phyloP scores from a whole-genome alignment of 2,797 vertebrate genomes.

The Rhynchonycteris naso region DNA sequence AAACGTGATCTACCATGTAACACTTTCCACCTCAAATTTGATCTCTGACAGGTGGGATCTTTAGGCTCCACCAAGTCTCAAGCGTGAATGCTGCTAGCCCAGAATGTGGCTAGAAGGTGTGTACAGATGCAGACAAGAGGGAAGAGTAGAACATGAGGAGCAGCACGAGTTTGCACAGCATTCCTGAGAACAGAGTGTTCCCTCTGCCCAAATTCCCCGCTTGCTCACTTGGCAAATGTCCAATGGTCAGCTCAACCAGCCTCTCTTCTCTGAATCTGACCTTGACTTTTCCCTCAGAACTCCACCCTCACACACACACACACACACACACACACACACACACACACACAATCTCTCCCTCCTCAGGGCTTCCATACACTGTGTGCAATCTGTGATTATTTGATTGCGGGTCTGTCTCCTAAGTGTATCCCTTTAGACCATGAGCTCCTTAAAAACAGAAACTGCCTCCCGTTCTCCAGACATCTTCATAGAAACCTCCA shows the following conservation, averaged over 20 bases:
- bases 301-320: not conserved
- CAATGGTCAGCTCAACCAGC: not conserved
- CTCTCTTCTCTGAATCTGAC: not conserved
- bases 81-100: not conserved
- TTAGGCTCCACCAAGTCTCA: not conserved
- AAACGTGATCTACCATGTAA: not conserved
- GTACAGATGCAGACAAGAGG: not conserved
- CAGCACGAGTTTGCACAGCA: not conserved
- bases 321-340: not conserved
- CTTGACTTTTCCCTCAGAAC: conserved; percentile 39
- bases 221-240: conserved; percentile 64
- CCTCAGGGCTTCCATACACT: not conserved
- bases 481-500: not conserved
- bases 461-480: not conserved
- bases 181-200: conserved; percentile 62
- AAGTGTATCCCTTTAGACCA: not conserved
- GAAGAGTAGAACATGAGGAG: not conserved
- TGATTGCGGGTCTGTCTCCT: not conserved
- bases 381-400: not conserved
- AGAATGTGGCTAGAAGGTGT: not conserved
- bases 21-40: not conserved
- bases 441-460: not conserved
- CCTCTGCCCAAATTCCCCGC: conserved; percentile 62
- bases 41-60: not conserved
- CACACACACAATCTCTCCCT: not conserved